These are phyloP conservation scores for Argynnis bischoffii DNA, from an alignment of 2,888 invertebrate genomes.

Conservation along the genomic window DNA sequence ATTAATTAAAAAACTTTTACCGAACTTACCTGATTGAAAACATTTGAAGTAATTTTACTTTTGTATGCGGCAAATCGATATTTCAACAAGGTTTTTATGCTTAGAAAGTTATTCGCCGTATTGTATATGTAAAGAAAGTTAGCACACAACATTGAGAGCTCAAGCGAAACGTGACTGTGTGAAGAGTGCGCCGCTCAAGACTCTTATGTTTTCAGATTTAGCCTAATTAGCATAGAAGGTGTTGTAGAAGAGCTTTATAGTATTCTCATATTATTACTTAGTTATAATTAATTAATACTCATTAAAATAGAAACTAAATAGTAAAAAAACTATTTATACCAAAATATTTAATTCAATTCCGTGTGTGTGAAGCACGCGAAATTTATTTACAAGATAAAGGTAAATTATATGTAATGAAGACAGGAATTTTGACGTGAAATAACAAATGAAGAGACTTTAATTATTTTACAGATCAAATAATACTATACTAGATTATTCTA, in stretches of 20 bases:
- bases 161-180: slow-evolving; percentile 28
- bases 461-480: too few relatives aligned
- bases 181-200: slow-evolving; percentile 19
- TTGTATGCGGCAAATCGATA: slow-evolving; percentile 20
- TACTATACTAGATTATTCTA: too few relatives aligned
- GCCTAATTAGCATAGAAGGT: slow-evolving; percentile 25
- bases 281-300: too few relatives aligned
- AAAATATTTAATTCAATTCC: too few relatives aligned
- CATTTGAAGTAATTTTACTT: slow-evolving; percentile 10
- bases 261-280: background rate
- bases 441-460: too few relatives aligned
- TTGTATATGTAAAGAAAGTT: slow-evolving; percentile 20
- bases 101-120: slow-evolving; percentile 3
- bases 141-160: slow-evolving; percentile 13
- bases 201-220: slow-evolving; percentile 24
- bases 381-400: too few relatives aligned
- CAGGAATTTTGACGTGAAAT: too few relatives aligned
- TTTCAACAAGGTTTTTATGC: slow-evolving; percentile 24
- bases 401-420: too few relatives aligned
- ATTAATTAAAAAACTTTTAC: background rate
- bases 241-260: background rate
- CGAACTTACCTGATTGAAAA: slow-evolving; percentile 7
- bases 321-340: too few relatives aligned
- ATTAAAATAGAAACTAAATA: too few relatives aligned
- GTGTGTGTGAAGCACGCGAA: too few relatives aligned